phyloP scores from a whole-genome alignment of 2,888 invertebrate genomes.

The Polydrusus cervinus region DNA sequence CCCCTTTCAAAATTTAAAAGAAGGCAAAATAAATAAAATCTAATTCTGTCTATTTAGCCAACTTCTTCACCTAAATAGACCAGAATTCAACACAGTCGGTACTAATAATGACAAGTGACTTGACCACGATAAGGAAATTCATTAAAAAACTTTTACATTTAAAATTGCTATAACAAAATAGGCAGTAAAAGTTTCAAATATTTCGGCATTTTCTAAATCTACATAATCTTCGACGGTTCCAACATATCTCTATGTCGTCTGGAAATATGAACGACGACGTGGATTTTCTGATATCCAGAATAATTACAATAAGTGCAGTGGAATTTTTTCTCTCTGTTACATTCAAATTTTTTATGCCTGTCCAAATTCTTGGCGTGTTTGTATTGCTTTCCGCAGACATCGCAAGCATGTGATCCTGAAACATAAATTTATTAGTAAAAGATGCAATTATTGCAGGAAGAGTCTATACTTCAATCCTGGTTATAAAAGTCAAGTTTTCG shows the following conservation, averaged over 20 bases:
- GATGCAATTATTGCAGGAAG: background rate
- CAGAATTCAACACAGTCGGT: no score
- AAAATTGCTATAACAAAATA: no score
- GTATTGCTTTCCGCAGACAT: constrained; percentile 83
- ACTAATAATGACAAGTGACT: no score
- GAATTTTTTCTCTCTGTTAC: constrained; percentile 77
- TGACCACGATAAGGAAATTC: no score
- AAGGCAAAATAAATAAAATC: no score
- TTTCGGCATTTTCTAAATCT: background rate
- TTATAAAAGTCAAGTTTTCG: no score
- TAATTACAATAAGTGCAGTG: constrained; percentile 78
- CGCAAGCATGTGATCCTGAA: constrained; percentile 68
- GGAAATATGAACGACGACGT: constrained; percentile 67
- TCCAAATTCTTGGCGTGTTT: constrained; percentile 80
- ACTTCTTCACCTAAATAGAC: no score
- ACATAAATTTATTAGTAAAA: constrained; percentile 1
- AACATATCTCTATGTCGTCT: constrained; percentile 70
- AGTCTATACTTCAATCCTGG: background rate
- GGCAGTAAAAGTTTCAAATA: no score
- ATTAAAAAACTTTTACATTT: no score
- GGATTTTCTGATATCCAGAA: constrained; percentile 77
- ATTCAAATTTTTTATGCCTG: constrained; percentile 82
- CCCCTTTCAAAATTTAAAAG: no score
- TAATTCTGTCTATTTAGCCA: no score
- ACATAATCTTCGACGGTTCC: background rate